phyloP scores from a whole-genome alignment of 1,140 invertebrate genomes.

The Tribolium castaneum region DNA sequence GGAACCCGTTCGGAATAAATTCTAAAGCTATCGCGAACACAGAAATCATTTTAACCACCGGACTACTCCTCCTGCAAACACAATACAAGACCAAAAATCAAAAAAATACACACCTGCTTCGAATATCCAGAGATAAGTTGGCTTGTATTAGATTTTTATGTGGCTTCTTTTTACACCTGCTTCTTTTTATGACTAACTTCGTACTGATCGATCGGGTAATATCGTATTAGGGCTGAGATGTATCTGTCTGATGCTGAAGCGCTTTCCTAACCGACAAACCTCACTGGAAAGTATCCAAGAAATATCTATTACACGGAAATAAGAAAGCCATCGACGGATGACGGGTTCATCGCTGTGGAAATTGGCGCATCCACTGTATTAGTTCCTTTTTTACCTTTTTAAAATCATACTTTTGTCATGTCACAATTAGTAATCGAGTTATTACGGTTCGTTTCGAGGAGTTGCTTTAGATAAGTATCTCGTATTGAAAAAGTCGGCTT shows the following conservation, averaged over 20 bases:
- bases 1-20: constrained; percentile 46
- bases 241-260: constrained; percentile 14
- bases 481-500: not conserved
- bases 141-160: constrained; percentile 25
- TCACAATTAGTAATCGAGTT: not conserved
- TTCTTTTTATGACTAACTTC: constrained; percentile 33
- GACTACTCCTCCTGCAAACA: constrained; percentile 4
- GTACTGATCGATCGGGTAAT: constrained; percentile 24
- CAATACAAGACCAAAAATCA: not conserved
- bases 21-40: constrained; percentile 46
- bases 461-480: not conserved
- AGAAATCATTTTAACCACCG: constrained; percentile 43
- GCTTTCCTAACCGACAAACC: constrained; percentile 12
- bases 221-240: constrained; percentile 27
- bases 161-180: constrained; percentile 34
- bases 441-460: too few relatives aligned
- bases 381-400: not conserved
- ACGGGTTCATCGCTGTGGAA: constrained; percentile 12
- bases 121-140: constrained; percentile 7
- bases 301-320: constrained; percentile 30
- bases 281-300: constrained; percentile 19
- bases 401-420: not conserved
- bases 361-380: not conserved
- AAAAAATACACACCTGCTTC: constrained; percentile 24
- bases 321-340: not conserved